These are phyloP conservation scores for Thalassoma bifasciatum DNA, from an alignment of 2,113 vertebrate genomes.

Conservation along the genomic window DNA sequence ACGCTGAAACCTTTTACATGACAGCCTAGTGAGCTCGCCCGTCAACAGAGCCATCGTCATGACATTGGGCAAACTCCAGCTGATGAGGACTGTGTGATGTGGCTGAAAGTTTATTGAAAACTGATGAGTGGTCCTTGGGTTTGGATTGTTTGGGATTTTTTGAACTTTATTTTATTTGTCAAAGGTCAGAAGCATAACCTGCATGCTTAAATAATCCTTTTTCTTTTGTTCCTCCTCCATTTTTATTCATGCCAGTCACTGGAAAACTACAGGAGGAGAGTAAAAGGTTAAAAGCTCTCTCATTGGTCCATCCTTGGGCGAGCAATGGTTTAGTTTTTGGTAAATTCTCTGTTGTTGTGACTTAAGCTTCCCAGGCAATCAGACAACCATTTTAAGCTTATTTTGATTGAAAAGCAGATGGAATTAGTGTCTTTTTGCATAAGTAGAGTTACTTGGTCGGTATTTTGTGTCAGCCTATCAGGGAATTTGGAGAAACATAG, in stretches of 20 bases:
- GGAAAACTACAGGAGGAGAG: not conserved
- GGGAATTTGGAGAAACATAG: not conserved
- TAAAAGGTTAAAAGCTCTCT: not conserved
- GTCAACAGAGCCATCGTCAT: not conserved
- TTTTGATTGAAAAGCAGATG: not conserved
- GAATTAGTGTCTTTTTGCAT: not conserved
- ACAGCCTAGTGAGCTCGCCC: not conserved
- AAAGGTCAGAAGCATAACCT: not conserved
- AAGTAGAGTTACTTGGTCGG: not conserved
- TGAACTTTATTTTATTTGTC: not conserved
- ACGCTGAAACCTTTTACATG: not conserved
- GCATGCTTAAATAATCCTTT: not conserved
- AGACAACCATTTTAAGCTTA: not conserved
- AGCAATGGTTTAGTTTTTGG: not conserved
- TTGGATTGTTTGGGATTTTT: not conserved
- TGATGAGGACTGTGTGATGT: not conserved
- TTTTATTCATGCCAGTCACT: not conserved
- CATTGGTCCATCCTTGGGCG: not conserved
- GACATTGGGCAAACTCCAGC: not conserved
- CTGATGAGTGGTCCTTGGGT: not conserved
- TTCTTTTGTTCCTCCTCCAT: constrained; percentile 1
- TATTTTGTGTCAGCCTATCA: not conserved
- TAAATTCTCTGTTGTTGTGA: not conserved
- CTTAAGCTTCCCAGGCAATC: not conserved
- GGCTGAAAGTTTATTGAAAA: not conserved